Percentiles rank a stretch among this genome's conserved stretches.
Conservation (phyloP, 1,140 invertebrate genomes). For the Sitobion miscanthi region DNA sequence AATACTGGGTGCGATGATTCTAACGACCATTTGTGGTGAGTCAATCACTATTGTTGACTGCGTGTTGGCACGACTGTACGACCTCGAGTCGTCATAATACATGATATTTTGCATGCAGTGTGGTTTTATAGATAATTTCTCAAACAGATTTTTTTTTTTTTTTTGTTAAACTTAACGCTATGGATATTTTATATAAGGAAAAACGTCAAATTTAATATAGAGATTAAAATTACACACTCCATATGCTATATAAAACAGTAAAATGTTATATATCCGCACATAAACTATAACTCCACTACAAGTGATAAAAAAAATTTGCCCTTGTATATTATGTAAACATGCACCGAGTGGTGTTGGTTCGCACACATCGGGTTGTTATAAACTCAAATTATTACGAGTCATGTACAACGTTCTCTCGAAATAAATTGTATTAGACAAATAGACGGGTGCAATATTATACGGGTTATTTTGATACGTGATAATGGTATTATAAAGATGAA, state of each 20-base stretch:
- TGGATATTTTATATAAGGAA: no score
- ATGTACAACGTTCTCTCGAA: not conserved
- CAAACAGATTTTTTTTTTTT: not conserved
- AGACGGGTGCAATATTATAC: not conserved
- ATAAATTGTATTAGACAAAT: conserved; percentile 13
- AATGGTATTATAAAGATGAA: conserved; percentile 17
- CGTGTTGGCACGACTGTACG: not conserved
- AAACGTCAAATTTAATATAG: no score
- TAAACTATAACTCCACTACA: not conserved
- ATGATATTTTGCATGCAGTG: no score
- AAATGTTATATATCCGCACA: no score
- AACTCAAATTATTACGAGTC: not conserved
- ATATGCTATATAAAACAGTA: no score
- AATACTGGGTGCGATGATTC: conserved; percentile 38
- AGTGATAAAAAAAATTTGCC: not conserved
- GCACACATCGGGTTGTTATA: not conserved
- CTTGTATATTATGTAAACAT: not conserved
- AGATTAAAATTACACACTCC: not conserved
- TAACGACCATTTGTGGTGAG: conserved; percentile 49
- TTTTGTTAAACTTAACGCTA: not conserved
- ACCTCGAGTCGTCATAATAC: no score
- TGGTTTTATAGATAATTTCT: no score
- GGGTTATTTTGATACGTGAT: not conserved
- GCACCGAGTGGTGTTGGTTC: not conserved
- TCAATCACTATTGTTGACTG: not conserved